A percentile compares a stretch with the other conserved stretches of the same genome.
phyloP scores from a whole-genome alignment of 2,113 vertebrate species.

The Saimiri boliviensis region DNA sequence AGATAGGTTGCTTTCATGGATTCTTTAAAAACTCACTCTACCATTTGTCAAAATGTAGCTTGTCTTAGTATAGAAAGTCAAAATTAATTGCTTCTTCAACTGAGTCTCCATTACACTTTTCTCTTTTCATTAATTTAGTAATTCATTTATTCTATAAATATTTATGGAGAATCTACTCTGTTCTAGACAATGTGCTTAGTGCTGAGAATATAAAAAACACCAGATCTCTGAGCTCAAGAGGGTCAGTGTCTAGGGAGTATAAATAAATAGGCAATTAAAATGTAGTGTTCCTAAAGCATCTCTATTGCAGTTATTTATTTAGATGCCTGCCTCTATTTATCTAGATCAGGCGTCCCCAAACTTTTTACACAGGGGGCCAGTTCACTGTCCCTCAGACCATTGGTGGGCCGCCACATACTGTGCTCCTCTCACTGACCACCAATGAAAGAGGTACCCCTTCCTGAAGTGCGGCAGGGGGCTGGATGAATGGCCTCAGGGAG shows the following conservation, averaged over 20 bases:
- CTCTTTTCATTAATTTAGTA: not conserved
- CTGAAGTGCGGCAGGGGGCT: too few relatives aligned
- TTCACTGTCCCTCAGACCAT: too few relatives aligned
- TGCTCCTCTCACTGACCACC: too few relatives aligned
- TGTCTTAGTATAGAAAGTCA: not conserved
- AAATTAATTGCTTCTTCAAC: not conserved
- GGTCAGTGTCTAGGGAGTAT: not conserved
- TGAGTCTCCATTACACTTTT: not conserved
- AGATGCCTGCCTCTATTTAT: slow-evolving; percentile 46
- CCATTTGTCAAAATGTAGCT: not conserved
- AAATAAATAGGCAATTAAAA: slow-evolving; percentile 33
- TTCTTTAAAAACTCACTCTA: not conserved
- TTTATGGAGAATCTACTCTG: slow-evolving; percentile 26
- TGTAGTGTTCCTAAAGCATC: not conserved
- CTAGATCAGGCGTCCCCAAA: too few relatives aligned
- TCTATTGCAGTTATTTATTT: slow-evolving; percentile 8
- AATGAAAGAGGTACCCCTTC: too few relatives aligned
- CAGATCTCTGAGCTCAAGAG: not conserved
- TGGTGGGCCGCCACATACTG: too few relatives aligned
- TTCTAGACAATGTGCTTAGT: not conserved
- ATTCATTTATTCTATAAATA: slow-evolving; percentile 34
- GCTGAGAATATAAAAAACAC: slow-evolving; percentile 11
- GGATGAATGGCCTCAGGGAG: too few relatives aligned
- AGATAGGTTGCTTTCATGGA: not conserved
- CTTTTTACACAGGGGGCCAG: too few relatives aligned